These are phyloP conservation scores for Lycodopsis pacificus DNA, from an alignment of 2,797 vertebrate genomes.

Conservation along the genomic window DNA sequence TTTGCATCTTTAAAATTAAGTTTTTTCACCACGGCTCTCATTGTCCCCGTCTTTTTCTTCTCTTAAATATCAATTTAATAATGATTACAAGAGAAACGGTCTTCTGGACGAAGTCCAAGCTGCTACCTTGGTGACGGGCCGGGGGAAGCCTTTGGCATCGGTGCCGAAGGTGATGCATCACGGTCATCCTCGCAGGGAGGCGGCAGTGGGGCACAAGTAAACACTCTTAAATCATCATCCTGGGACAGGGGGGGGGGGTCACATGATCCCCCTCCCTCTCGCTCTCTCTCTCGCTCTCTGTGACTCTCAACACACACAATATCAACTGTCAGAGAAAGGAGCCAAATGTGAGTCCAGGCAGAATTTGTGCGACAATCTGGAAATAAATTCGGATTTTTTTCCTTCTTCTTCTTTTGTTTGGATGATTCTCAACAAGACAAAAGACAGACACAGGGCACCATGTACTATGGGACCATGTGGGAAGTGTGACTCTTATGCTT, in stretches of 20 bases:
- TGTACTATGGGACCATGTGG: constrained; percentile 35
- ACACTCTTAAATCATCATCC: constrained; percentile 83
- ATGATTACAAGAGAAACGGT: constrained; percentile 21
- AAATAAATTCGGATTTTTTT: constrained; percentile 15
- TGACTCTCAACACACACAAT: constrained; percentile 34
- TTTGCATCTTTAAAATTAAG: constrained; percentile 22
- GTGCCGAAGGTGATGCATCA: constrained; percentile 81
- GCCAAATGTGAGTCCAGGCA: constrained; percentile 34
- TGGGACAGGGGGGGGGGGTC: constrained; percentile 75
- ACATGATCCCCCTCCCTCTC: constrained; percentile 34
- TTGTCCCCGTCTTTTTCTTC: constrained; percentile 11
- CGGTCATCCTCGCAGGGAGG: constrained; percentile 71
- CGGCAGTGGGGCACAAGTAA: constrained; percentile 73
- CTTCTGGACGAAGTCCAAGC: constrained; percentile 67
- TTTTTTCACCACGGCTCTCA: constrained; percentile 1
- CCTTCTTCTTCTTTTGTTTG: constrained; percentile 8
- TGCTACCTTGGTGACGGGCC: constrained; percentile 57
- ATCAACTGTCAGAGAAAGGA: constrained; percentile 32
- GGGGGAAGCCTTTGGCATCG: constrained; percentile 52
- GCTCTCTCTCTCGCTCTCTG: constrained; percentile 13
- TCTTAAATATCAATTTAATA: constrained; percentile 55
- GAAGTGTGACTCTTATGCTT: constrained; percentile 51
- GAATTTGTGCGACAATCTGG: constrained; percentile 19
- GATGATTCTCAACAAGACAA: constrained; percentile 39
- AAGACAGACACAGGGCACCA: constrained; percentile 26